These are phyloP conservation scores for Bombus vancouverensis DNA, from an alignment of 1,140 invertebrate genomes.

Conservation along the genomic window DNA sequence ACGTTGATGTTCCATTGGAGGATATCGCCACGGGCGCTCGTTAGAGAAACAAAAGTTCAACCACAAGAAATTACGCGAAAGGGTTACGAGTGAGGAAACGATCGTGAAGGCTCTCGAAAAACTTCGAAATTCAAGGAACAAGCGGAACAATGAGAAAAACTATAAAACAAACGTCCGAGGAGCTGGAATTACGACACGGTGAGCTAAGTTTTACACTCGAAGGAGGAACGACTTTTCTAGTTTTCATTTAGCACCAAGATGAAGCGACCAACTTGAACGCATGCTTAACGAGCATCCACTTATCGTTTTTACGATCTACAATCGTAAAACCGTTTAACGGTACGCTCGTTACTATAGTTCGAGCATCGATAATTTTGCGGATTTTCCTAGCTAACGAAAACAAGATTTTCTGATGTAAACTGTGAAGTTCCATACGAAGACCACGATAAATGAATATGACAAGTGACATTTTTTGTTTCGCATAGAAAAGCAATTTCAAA, in stretches of 20 bases:
- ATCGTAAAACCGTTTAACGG: slow-evolving; percentile 67
- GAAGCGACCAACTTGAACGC: slow-evolving; percentile 51
- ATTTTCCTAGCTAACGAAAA: no score
- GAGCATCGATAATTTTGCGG: not conserved
- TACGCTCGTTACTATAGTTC: slow-evolving; percentile 13
- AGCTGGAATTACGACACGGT: slow-evolving; percentile 12
- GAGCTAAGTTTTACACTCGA: slow-evolving; percentile 13
- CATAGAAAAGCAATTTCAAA: no score
- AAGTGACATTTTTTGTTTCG: no score
- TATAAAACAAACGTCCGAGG: slow-evolving; percentile 35
- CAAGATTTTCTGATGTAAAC: not conserved
- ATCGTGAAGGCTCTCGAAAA: not conserved
- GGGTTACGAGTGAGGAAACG: slow-evolving; percentile 8
- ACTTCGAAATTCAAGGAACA: slow-evolving; percentile 29
- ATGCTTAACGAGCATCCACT: slow-evolving; percentile 74
- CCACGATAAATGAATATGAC: no score
- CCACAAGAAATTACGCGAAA: slow-evolving; percentile 21
- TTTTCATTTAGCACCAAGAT: slow-evolving; percentile 64
- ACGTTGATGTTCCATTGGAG: not conserved
- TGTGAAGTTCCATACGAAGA: no score
- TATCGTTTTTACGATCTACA: slow-evolving; percentile 69
- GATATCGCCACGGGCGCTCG: not conserved
- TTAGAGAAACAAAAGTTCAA: slow-evolving; percentile 22
- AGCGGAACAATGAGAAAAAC: slow-evolving; percentile 28
- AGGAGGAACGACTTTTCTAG: slow-evolving; percentile 64